Evolutionary conservation across 2,888 invertebrate genomes (phyloP), one percentile per base, ranked within the genome.

Genomic region (Polymixis flavicincta): DNA sequence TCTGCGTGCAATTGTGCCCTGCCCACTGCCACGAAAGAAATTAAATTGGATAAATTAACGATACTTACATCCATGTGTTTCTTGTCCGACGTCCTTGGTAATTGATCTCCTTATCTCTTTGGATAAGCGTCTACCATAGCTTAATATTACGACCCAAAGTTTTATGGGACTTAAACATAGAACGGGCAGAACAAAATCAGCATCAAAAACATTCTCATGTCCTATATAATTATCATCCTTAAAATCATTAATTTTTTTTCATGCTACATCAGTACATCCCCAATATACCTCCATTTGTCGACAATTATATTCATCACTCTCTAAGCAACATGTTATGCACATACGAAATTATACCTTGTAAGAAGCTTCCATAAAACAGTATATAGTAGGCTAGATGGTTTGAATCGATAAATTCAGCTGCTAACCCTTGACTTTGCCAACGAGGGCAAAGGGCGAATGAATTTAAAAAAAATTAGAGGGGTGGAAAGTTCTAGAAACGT

Each of bases 401-500:
- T 1, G n/a, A 32, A 69, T 64, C 13, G 17, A 32, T 61, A 59
- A 14, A 45, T 14, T 59, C 52, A 59, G 25, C 28, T 45, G 14
- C 37, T 42, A 14, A 74, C 28, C 22, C 37, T 5, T n/a, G 61
- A 25, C 37, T 63, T 71, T 76, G 57, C 25, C 64, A 50, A 32
- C 54, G 4, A 25, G 4, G n/a, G 25, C n/a, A 17, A 67, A 71
- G 78, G 74, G 59, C 25, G 37, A 64, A 63, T 64, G 59, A 69
- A 25, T 61, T n/a, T n/a, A 83, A 71, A 71, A 67, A 64, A 1
- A 54, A 25, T 57, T 63, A 54, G 37, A 67, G 52, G 71, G 78
- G 68, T 75, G 37, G 64, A 84, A 81, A 52, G 1, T 9, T 75
- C 72, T 82, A 69, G 60, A 71, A 61, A 32, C 11, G 22, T 3